These are phyloP conservation scores for Euphydryas editha DNA, from an alignment of 2,888 invertebrate genomes.

Conservation along the genomic window DNA sequence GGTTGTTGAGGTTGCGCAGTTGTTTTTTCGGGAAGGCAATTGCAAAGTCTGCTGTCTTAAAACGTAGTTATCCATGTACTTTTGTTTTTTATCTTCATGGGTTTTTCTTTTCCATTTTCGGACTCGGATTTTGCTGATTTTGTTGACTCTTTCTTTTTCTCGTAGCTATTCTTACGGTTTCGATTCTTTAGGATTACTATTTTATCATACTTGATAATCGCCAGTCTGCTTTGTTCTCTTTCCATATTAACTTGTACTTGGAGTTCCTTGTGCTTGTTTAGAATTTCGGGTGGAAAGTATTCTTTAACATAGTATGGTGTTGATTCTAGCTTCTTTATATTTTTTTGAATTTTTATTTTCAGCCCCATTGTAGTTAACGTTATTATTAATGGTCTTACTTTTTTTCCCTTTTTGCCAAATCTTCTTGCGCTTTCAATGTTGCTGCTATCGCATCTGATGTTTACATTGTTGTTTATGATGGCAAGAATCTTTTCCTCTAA, in stretches of 20 bases:
- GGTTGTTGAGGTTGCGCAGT: neutral
- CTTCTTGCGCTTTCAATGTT: slow-evolving; percentile 22
- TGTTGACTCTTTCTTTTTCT: neutral
- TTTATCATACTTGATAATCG: slow-evolving; percentile 38
- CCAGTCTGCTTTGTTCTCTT: slow-evolving; percentile 31
- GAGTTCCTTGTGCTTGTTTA: slow-evolving; percentile 37
- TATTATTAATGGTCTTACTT: slow-evolving; percentile 37
- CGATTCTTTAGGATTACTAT: slow-evolving; percentile 19
- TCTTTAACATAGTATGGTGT: slow-evolving; percentile 35
- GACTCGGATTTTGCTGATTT: no score
- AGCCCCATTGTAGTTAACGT: slow-evolving; percentile 36
- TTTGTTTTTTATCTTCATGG: neutral
- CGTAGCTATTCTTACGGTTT: no score
- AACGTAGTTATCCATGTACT: neutral
- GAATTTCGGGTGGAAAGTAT: slow-evolving; percentile 32
- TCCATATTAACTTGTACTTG: slow-evolving; percentile 27
- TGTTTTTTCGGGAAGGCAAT: no score
- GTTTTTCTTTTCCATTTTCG: neutral
- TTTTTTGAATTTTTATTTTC: slow-evolving; percentile 37
- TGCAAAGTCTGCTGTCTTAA: no score
- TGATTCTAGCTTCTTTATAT: slow-evolving; percentile 24
- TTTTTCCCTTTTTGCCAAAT: slow-evolving; percentile 40
- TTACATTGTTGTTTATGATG: slow-evolving; percentile 39
- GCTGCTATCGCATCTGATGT: slow-evolving; percentile 19
- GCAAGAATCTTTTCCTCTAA: slow-evolving; percentile 21